Percentiles rank a stretch among this genome's conserved stretches.
These are phyloP conservation scores for Coracopsis vasa DNA, from an alignment of 2,113 vertebrate genomes.

Conservation along the genomic window DNA sequence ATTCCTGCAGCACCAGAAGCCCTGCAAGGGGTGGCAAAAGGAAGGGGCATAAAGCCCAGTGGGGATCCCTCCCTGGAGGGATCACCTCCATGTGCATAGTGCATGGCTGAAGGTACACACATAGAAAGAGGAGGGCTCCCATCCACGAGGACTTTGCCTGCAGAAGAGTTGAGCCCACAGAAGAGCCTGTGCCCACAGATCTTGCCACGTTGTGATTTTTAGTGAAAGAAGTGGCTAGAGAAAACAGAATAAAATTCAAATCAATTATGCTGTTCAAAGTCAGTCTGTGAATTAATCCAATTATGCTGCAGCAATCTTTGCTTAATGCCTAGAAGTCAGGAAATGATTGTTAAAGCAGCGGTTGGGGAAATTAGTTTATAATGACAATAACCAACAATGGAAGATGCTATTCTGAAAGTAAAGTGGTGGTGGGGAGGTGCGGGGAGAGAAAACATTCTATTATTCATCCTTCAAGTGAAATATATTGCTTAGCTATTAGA, in stretches of 20 bases:
- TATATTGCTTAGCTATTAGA: constrained; percentile 9
- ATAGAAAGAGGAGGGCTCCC: not conserved
- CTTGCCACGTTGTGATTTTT: not conserved
- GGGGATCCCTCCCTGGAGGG: not conserved
- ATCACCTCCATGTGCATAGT: not conserved
- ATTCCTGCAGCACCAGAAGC: not conserved
- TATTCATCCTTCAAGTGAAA: constrained; percentile 22
- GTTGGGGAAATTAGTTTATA: constrained; percentile 22
- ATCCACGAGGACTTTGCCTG: not conserved
- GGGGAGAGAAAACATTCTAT: not conserved
- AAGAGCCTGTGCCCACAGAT: not conserved
- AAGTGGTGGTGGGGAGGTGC: not conserved
- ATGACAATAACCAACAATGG: constrained; percentile 28
- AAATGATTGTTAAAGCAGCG: constrained; percentile 23
- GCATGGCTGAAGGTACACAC: not conserved
- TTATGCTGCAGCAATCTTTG: constrained; percentile 28
- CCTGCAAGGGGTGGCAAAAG: not conserved
- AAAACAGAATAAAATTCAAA: constrained; percentile 38
- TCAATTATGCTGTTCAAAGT: constrained; percentile 46
- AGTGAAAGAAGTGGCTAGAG: not conserved
- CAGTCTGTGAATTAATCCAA: constrained; percentile 40
- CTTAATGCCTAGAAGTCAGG: constrained; percentile 33
- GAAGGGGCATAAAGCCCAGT: not conserved
- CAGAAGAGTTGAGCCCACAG: not conserved
- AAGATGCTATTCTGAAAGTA: constrained; percentile 4